phyloP scores from a whole-genome alignment of 2,113 vertebrate genomes.

The Beaufortia kweichowensis region DNA sequence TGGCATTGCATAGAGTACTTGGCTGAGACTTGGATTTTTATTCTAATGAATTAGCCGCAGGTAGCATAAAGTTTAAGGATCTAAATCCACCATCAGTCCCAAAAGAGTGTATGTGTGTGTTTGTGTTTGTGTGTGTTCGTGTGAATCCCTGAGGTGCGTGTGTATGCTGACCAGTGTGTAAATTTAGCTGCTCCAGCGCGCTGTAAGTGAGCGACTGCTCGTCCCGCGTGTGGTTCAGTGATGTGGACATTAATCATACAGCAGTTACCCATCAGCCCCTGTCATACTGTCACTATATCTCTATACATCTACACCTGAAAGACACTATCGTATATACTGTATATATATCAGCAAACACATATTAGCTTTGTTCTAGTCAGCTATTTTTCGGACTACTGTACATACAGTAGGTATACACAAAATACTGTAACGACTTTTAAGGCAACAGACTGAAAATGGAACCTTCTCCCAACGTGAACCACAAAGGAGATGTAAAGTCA shows the following conservation, averaged over 20 bases:
- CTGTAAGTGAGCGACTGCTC: conserved; percentile 52
- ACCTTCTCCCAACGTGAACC: no score
- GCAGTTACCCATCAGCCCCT: conserved; percentile 66
- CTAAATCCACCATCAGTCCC: neutral
- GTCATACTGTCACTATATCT: conserved; percentile 64
- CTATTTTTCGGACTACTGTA: neutral
- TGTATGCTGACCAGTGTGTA: conserved; percentile 37
- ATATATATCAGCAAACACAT: conserved; percentile 2
- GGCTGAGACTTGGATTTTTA: no score
- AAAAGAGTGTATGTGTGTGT: conserved; percentile 19
- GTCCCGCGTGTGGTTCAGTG: conserved; percentile 61
- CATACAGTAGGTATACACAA: no score
- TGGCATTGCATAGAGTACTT: no score
- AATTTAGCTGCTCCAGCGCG: conserved; percentile 41
- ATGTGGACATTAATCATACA: conserved; percentile 62
- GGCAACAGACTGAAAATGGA: no score
- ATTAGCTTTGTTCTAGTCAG: neutral
- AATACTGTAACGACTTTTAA: no score
- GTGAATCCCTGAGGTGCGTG: conserved; percentile 25
- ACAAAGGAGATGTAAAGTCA: no score
- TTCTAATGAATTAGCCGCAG: no score
- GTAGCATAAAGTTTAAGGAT: no score
- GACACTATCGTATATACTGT: conserved; percentile 16
- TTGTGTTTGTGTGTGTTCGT: conserved; percentile 22
- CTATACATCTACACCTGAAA: conserved; percentile 6